These are phyloP conservation scores for Sceliomorpha sp. DNA, from an alignment of 2,888 invertebrate genomes.

Conservation along the genomic window DNA sequence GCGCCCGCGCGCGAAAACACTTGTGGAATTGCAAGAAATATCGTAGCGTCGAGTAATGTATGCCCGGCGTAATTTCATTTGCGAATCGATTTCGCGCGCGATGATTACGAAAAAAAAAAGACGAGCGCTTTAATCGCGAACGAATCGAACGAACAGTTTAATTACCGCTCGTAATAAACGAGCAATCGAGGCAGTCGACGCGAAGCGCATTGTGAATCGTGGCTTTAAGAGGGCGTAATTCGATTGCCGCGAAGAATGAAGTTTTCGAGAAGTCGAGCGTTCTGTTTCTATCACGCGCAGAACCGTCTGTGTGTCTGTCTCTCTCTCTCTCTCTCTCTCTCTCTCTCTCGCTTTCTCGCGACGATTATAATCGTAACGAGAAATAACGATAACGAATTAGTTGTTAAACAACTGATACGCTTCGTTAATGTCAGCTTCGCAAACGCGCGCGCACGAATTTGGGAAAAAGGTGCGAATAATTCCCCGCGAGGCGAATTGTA, in stretches of 20 bases:
- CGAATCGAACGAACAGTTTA: slow-evolving; percentile 52
- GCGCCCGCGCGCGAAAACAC: slow-evolving; percentile 22
- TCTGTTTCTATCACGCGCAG: too few relatives aligned
- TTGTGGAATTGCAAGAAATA: slow-evolving; percentile 43
- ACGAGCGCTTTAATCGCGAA: slow-evolving; percentile 53
- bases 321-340: too few relatives aligned
- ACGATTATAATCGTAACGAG: too few relatives aligned
- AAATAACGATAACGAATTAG: too few relatives aligned
- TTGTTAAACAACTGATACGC: too few relatives aligned
- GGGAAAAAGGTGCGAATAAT: too few relatives aligned
- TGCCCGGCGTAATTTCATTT: slow-evolving; percentile 35
- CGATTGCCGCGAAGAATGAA: slow-evolving; percentile 23
- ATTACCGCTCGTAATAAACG: slow-evolving; percentile 47
- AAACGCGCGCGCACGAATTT: too few relatives aligned
- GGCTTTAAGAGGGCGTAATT: slow-evolving; percentile 30
- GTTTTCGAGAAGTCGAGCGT: too few relatives aligned
- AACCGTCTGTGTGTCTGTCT: too few relatives aligned
- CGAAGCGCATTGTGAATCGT: slow-evolving; percentile 49
- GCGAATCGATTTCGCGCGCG: slow-evolving; percentile 37
- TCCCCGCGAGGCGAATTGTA: too few relatives aligned
- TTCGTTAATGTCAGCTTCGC: too few relatives aligned
- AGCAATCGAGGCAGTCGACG: slow-evolving; percentile 44
- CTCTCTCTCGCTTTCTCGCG: too few relatives aligned
- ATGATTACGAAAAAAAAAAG: slow-evolving; percentile 45
- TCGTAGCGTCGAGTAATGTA: slow-evolving; percentile 27